Evolutionary conservation across 2,113 vertebrate genomes (phyloP), one percentile per base, ranked within the genome.

Genomic region (Clinocottus analis): DNA sequence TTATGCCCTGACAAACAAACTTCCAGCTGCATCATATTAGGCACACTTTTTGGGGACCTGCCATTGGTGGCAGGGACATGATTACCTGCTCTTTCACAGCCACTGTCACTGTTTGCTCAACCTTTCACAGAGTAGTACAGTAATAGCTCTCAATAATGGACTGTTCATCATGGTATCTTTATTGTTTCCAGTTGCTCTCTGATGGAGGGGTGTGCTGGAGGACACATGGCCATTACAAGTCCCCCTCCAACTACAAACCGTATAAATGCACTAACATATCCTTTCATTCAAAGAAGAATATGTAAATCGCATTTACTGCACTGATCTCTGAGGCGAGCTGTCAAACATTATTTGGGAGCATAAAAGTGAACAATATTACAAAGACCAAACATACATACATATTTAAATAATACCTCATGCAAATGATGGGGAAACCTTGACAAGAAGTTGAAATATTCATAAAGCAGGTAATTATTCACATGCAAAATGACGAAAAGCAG

Each of bases 311-410:
- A 66, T 60, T 37, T 27, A 5, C 29, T 31, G 33, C 59, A 27
- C 31, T 25, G n/a, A 79, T 77, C 25, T 76, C 73, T 53, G 27
- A 82, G 29, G n/a, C 27, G 72, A 39, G 58, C 72, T 77, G 63
- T 70, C 67, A 49, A 14, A 51, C 25, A 49, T 27, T 16, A 23
- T 61, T 56, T 56, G 43, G 55, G 66, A 74, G 72, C 29, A 70
- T 53, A 60, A 80, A 63, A 62, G 4, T 21, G 21, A 64, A 74
- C 56, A 85, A 63, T 74, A 21, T 68, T 21, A 27, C 45, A 68
- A 77, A 63, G 47, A 37, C 27, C 43, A 56, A 39, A 59, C 2
- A 0, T 17, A 10, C 23, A 39, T 39, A 39, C 39, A 41, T 41
- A 41, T 53, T 33, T 21, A 45, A 35, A 37, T 75, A 10, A 72